These are phyloP conservation scores for Channallabes apus DNA, from an alignment of 2,797 vertebrate genomes.

Conservation along the genomic window DNA sequence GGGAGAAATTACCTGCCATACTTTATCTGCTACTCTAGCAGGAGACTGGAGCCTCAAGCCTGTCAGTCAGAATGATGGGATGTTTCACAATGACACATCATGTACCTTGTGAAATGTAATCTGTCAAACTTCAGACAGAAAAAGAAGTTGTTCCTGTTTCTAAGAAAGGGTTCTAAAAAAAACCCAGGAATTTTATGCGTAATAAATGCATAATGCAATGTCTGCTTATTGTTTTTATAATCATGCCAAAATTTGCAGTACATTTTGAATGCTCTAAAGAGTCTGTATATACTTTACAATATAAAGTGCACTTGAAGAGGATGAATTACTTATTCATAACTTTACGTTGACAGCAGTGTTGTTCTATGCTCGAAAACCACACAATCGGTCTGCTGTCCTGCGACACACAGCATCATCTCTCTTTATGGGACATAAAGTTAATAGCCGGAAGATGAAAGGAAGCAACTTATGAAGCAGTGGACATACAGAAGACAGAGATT, in stretches of 20 bases:
- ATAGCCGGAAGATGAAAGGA: conserved; percentile 53
- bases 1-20: conserved; percentile 39
- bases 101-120: neutral
- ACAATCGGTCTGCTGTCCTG: conserved; percentile 36
- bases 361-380: conserved; percentile 51
- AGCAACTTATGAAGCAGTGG: conserved; percentile 56
- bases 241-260: neutral
- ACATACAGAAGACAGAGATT: conserved; percentile 51
- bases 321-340: neutral
- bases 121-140: conserved; percentile 5
- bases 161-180: neutral
- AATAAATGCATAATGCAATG: neutral
- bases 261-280: neutral
- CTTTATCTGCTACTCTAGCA: conserved; percentile 37
- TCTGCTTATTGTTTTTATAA: neutral
- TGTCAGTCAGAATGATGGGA: conserved; percentile 19
- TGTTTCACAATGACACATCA: conserved; percentile 21
- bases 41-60: conserved; percentile 26
- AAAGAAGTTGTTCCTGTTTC: neutral
- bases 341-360: neutral
- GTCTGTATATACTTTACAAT: neutral
- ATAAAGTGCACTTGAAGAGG: too few relatives aligned
- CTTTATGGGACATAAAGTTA: conserved; percentile 58
- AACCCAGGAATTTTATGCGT: neutral
- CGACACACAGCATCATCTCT: conserved; percentile 61